Conservation (phyloP, 2,888 invertebrate genomes). For the Caenorhabditis macrosperma region DNA sequence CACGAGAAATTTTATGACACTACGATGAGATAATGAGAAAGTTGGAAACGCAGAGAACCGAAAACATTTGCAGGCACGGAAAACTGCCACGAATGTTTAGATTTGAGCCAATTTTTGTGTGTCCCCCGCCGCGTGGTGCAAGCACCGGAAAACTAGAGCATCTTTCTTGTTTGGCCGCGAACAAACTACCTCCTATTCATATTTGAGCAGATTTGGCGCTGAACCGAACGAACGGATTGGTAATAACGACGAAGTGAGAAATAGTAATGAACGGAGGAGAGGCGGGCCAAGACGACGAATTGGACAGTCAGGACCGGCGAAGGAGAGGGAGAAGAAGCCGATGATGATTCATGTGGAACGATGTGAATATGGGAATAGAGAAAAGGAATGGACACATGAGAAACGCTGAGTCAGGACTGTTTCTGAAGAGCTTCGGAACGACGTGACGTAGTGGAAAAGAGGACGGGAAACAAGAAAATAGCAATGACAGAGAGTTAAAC, state of each 20-base stretch:
- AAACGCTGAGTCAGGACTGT: too few relatives aligned
- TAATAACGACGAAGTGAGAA: not conserved
- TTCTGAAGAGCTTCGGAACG: too few relatives aligned
- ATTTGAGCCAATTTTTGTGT: conserved; percentile 51
- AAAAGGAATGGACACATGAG: not conserved
- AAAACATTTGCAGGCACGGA: conserved; percentile 19
- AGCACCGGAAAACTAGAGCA: not conserved
- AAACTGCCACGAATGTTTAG: conserved; percentile 41
- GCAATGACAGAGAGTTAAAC: conserved; percentile 4
- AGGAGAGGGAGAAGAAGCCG: not conserved
- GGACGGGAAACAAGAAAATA: not conserved
- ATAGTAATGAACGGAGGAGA: not conserved
- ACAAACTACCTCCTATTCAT: conserved; percentile 22
- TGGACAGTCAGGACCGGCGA: not conserved
- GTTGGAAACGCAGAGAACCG: conserved; percentile 5
- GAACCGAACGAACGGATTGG: not conserved
- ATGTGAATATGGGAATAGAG: not conserved
- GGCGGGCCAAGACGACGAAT: too few relatives aligned
- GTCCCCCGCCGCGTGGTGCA: not conserved
- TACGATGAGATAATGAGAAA: not conserved
- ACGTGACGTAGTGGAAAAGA: too few relatives aligned
- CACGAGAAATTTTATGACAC: conserved; percentile 39
- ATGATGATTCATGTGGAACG: not conserved
- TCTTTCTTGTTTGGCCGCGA: conserved; percentile 3
- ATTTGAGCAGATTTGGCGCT: conserved; percentile 33